Conservation (phyloP, 2,888 invertebrate species). For the Dicyrtoma fusca region DNA sequence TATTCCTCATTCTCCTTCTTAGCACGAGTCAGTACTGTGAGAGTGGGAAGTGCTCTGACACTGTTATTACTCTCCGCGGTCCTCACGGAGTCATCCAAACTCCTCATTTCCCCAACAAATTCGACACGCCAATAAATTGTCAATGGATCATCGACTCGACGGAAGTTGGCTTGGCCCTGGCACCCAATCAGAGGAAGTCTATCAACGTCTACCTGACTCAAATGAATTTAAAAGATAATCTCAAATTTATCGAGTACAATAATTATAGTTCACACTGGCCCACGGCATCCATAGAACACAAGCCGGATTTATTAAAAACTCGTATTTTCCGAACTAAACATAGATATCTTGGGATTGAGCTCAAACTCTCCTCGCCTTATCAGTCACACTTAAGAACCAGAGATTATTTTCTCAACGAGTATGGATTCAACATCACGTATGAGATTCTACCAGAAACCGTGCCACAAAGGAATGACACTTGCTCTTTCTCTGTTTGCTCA, state of each 20-base stretch:
- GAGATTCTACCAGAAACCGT: conserved; percentile 65
- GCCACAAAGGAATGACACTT: conserved; percentile 59
- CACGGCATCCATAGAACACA: conserved; percentile 60
- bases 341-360: conserved; percentile 77
- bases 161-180: conserved; percentile 61
- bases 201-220: conserved; percentile 50
- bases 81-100: conserved; percentile 75
- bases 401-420: conserved; percentile 78
- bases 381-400: conserved; percentile 78
- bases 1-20: conserved; percentile 7
- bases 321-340: conserved; percentile 61
- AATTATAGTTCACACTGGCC: conserved; percentile 75
- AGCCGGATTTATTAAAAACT: conserved; percentile 42
- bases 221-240: conserved; percentile 68
- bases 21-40: background rate
- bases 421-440: conserved; percentile 91
- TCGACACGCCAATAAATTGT: conserved; percentile 80
- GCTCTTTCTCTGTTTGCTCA: conserved; percentile 79
- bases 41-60: background rate
- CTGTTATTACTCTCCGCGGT: conserved; percentile 57
- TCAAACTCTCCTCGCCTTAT: conserved; percentile 66
- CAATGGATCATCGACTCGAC: conserved; percentile 87
- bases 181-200: conserved; percentile 10
- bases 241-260: conserved; percentile 62
- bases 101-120: conserved; percentile 81